Evolutionary conservation across 2,888 invertebrate genomes (phyloP), one percentile per base, ranked within the genome.

Genomic region (Tipula confusa): DNA sequence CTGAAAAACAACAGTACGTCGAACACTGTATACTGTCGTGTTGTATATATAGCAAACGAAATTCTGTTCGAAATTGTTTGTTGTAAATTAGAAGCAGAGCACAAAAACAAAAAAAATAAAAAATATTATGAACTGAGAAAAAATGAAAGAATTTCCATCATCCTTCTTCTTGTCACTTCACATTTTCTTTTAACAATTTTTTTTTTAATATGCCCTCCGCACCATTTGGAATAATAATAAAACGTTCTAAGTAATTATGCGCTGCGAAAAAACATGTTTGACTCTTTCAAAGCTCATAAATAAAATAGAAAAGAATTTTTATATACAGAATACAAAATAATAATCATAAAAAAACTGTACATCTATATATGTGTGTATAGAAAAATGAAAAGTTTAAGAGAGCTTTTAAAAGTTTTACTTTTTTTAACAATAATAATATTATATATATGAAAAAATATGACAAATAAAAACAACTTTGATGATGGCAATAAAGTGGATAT

Each of bases 161-260:
- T 64, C 64, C 64, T 64, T 64, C 64, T 64, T 64, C 64, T 64
- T 64, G 64, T 64, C 64, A 64, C 64, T 64, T 64, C 64, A 64
- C 64, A 64, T 64, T 64, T 64, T 64, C 64, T 64, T 64, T 64
- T 64, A 11, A 64, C 64, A 64, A 9, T 9, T 64, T 64, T 64
- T 64, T 64, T 64, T 64, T 64, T 64, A 64, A 64, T 64, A 64
- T 64, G 64, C 64, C 64, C 64, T 64, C 24, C 64, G 64, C 64
- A 64, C 64, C 64, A 64, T 64, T 64, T 64, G 64, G 64, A 64
- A 64, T 64, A 64, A 64, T 64, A 64, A 64, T 64, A 64, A 64
- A 64, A 64, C 64, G 64, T 64, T 64, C 64, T 64, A 64, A 64
- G 24, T 64, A 64, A 64, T 64, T 64, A 64, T 64, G 64, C 64